Evolutionary conservation across 2,113 vertebrate species (phyloP), one percentile per base, ranked within the genome.

Genomic region (Melanostigma gelatinosum): DNA sequence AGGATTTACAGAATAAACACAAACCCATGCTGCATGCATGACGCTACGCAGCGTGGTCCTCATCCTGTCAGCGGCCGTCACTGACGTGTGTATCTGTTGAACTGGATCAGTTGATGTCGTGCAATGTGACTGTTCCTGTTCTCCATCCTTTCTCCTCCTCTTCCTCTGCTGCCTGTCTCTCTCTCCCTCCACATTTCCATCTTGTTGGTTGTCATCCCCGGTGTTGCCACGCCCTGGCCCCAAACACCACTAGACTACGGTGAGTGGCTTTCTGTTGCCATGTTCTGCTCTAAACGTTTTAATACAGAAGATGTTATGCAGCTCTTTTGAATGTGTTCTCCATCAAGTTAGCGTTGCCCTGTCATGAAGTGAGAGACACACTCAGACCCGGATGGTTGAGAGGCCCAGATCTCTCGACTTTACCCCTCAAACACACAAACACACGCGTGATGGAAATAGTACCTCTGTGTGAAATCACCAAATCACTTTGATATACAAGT

Each of bases 161-260:
- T 54, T 74, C 42, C 38, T 83, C 18, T 77, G 8, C 46, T 46
- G 15, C 48, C 27, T 57, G 16, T 76, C 65, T 87, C 57, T 72
- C 32, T 66, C 40, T 76, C 24, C 63, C 10, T 75, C 60, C 62
- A 38, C 64, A 32, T 87, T 79, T 73, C 22, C 77, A 79, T 89
- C 66, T 78, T 89, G 87, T 88, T 83, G 79, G 80, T 88, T 94
- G 85, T 93, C 88, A 9, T 89, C 89, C 75, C 81, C 55, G 91
- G 73, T 88, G 80, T 87, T 83, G 46, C 86, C 89, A 81, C 85
- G 80, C 79, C 62, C 77, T 68, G 85, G 78, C 83, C 62, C 73
- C 57, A 85, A 89, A 79, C 89, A 36, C 87, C 82, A 77, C 72
- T 88, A 95, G 95, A 95, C 93, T 36, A 89, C 83, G 92, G 95